Evolutionary conservation across 2,113 vertebrate genomes (phyloP), one percentile per base, ranked within the genome.

Genomic region (Galeopterus variegatus): DNA sequence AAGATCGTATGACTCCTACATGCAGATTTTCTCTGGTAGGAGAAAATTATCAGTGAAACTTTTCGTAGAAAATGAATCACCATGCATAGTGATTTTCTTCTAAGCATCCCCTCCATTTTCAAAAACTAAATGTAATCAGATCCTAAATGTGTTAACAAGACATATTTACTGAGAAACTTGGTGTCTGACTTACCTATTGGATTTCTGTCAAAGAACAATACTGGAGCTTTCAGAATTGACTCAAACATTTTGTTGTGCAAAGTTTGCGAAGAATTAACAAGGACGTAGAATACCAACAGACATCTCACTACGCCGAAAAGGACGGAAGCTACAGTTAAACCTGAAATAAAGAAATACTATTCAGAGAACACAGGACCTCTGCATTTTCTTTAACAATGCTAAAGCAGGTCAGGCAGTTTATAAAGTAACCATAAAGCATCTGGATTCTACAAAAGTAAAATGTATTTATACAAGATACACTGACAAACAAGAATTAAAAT

Each of bases 191-290:
- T 97, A 99, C 99, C 99, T 24, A 99, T 99, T 15, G 99, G 99
- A 97, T 99, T 99, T 98, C 99, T 98, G 96, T 99, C 99, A 90
- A 99, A 99, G 98, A 99, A 99, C 96, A 98, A 98, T 21, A 99
- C 99, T 0, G 99, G 99, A 7, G 99, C 99, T 93, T 92, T 98
- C 97, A 99, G 98, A 97, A 99, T 99, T 58, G 99, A 97, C 23
- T 98, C 98, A 97, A 99, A 99, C 99, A 99, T 99, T 96, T 95
- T 98, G 98, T 99, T 99, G 98, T 99, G 99, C 80, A 99, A 98
- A 12, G 77, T 95, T 97, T 99, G 99, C 4, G 99, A 96, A 60
- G 98, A 98, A 87, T 96, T 99, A 91, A 99, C 99, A 48, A 99
- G 98, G 93, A 99, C 97, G 0, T 99, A 97, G 98, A 99, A 99